Base-by-base conservation (phyloP, 1,140 invertebrate genomes). In the Hyles euphorbiae region DNA sequence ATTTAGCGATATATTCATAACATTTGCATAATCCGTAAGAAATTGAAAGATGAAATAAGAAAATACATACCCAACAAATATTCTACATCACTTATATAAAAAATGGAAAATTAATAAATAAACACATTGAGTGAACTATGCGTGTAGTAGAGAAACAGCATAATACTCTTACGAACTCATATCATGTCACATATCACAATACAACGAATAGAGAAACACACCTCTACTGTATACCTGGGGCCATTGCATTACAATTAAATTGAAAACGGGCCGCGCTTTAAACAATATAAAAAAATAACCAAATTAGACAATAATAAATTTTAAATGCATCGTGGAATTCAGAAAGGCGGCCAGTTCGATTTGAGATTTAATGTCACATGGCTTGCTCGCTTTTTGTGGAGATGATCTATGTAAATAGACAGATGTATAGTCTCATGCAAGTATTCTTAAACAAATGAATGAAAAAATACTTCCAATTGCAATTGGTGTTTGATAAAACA, bases 381-480 rank as follows among this genome's bases (percentile, higher is more conserved):
- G 71, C 72, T 69, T 70, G 71, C 78, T 79, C 74, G 63, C 74
- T 75, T 74, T 77, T 70, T 63, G 67, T 64, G 67, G 60, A 56
- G 50, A 58, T 63, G 50, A 49, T 8, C 32, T 33, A 40, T 40
- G 36, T 5, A 40, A 1, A 40, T 40, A 5, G 36, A 8, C 8
- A 40, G 4, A 40, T 5, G 36, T 40, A 40, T 5, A 2, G 1
- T 40, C 36, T 22, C 22, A 22, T 0, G 2, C 22, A 22, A 2
- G n/a, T n/a, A 22, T 22, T 22, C 22, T 22, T 22, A 22, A 22
- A 22, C 22, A 22, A 22, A 22, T 22, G 22, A 22, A 22, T 22
- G 22, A 22, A 22, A 22, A 22, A 22, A 22, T 22, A 22, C 22
- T 22, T 22, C 22, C 22, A 22, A 22, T 22, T 22, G 22, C 22